Base-by-base conservation (phyloP, 2,888 invertebrate species). In the Macroteleia sp. region DNA sequence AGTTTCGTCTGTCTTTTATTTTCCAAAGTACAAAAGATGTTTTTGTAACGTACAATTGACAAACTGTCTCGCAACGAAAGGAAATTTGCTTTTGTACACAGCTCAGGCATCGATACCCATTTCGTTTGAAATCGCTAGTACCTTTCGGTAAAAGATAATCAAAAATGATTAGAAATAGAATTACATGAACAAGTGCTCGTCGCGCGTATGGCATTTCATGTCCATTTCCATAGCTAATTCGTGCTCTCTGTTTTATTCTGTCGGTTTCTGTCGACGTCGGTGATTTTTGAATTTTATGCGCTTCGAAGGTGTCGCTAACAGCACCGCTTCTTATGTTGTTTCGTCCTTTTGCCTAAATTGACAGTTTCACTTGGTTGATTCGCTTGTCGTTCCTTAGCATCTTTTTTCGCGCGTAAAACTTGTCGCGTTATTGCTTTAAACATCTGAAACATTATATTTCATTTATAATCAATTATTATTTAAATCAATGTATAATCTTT, bases 341-440 rank as follows among this genome's bases (percentile, higher is more conserved):
- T 93, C 89, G 93, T 93, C 88, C 92, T 92, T 92, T 94, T 95
- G 86, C 94, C 93, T 90, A 96, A 91, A 92, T 95, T 94, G 73
- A 96, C 95, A 69, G 95, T 95, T 88, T 96, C 96, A 78, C 90
- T 92, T 64, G 91, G 91, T 76, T 93, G 93, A 86, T 94, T 95
- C 81, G 95, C 94, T 92, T 96, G 95, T 88, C 95, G 92, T 90
- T 96, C 95, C 89, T 94, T 95, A 92, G 94, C 94, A 91, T 96
- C 96, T 91, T 95, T 94, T 93, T 98, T 98, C 79, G 96, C 95
- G 90, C 94, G 94, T 91, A 98, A 93, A 83, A 98, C 98, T 93
- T 97, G 95, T 83, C 94, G 94, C 69, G 95, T 95, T 85, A 95
- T 94, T 83, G 94, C 94, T 91, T 93, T 93, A 90, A 95, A 95